These are phyloP conservation scores for Periophthalmus modestus DNA, from an alignment of 2,113 vertebrate species.

Conservation along the genomic window DNA sequence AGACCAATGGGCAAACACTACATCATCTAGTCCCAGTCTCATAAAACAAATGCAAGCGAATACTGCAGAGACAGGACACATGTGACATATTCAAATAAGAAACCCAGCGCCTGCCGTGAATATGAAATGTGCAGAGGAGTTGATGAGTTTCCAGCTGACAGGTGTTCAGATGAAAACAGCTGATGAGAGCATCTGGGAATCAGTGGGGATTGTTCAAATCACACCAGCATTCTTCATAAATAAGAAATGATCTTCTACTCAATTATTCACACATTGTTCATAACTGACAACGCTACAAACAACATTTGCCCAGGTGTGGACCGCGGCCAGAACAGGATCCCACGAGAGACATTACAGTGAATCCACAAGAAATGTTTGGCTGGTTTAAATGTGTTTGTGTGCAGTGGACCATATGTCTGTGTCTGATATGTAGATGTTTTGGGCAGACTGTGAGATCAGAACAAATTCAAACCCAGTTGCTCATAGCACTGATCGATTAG, in stretches of 20 bases:
- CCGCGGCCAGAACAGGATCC: not conserved
- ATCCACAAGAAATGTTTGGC: not conserved
- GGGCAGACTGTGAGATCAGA: no score
- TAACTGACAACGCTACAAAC: not conserved
- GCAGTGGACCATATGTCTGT: no score
- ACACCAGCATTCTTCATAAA: constrained; percentile 2
- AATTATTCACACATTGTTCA: constrained; percentile 9
- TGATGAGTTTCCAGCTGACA: constrained; percentile 1
- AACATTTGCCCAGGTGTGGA: constrained; percentile 4
- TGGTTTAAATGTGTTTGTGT: not conserved
- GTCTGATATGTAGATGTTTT: no score
- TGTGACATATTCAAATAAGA: not conserved
- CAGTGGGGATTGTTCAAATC: constrained; percentile 13
- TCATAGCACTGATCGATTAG: no score
- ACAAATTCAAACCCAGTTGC: no score
- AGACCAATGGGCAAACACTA: no score
- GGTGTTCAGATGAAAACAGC: constrained; percentile 6
- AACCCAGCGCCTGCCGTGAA: not conserved
- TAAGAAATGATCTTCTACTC: constrained; percentile 9
- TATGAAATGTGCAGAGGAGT: not conserved
- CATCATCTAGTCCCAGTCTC: no score
- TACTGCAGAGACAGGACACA: not conserved
- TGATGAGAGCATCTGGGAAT: not conserved
- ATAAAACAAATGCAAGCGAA: not conserved
- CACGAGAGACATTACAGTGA: not conserved